These are phyloP conservation scores for Gadus macrocephalus DNA, from an alignment of 2,113 vertebrate genomes.

Conservation along the genomic window DNA sequence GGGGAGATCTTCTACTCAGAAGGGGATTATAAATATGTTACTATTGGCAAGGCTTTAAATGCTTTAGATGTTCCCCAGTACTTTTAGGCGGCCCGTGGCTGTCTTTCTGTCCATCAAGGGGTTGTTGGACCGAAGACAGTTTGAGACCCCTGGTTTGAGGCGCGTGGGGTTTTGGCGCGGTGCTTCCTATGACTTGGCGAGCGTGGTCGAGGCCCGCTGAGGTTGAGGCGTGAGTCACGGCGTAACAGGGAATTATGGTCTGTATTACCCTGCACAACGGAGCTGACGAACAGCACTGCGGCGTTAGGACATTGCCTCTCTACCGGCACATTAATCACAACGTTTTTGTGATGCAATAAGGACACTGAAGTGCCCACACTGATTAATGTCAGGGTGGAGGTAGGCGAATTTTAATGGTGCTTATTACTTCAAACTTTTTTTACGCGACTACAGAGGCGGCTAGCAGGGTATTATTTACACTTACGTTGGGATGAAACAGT, in stretches of 20 bases:
- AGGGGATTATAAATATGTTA: no score
- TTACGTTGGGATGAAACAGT: not conserved
- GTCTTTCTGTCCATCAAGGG: no score
- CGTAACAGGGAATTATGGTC: not conserved
- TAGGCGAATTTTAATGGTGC: not conserved
- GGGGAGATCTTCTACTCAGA: no score
- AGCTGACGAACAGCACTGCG: constrained; percentile 6
- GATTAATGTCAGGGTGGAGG: not conserved
- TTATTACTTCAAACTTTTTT: no score
- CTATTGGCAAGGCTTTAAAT: no score
- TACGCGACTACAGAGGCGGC: not conserved
- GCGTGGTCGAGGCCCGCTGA: not conserved
- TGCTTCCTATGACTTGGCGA: constrained; percentile 1
- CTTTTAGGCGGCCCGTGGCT: no score
- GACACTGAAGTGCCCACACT: not conserved
- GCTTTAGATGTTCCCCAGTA: no score
- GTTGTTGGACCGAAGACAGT: no score
- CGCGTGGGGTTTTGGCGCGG: not conserved
- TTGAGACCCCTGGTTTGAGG: no score
- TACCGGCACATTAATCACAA: constrained; percentile 11
- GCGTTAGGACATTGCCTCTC: constrained; percentile 3
- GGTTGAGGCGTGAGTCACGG: not conserved
- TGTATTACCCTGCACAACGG: not conserved
- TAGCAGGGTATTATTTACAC: not conserved
- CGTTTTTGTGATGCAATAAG: not conserved